Evolutionary conservation across 2,113 vertebrate genomes (phyloP), one percentile per base, ranked within the genome.

Genomic region (Podilymbus podiceps): DNA sequence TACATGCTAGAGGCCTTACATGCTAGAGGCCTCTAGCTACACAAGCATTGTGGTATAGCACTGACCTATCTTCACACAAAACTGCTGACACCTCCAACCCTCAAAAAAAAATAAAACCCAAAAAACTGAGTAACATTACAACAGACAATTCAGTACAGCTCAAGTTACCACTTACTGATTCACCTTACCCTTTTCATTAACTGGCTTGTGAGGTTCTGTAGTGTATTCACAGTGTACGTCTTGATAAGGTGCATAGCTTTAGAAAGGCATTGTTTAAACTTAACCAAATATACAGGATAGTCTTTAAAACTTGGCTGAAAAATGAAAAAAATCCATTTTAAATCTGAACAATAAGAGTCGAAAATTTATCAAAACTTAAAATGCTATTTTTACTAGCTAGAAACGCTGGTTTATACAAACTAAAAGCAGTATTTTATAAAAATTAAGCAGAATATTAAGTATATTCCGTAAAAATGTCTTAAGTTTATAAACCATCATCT

Each of bases 181-280:
- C 75, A 81, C 66, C 99, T 98, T 98, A 99, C 99, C 99, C 99
- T 98, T 98, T 99, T 99, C 35, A 98, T 98, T 95, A 99, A 98
- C 95, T 99, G 99, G 94, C 88, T 99, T 62, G 99, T 99, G 91
- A 99, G 99, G 96, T 99, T 99, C 89, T 99, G 99, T 83, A 99
- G 98, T 49, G 98, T 99, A 95, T 99, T 99, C 94, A 99, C 99
- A 95, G 99, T 99, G 95, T 99, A 98, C 11, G 97, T 98, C 98
- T 99, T 99, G 98, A 99, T 99, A 85, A 99, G 99, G 89, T 99
- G 99, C 98, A 99, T 98, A 96, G 99, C 99, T 99, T 99, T 99
- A 80, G 99, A 99, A 95, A 99, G 99, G 98, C 99, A 99, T 93
- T 99, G 99, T 90, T 99, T 99, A 97, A 99, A 99, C 93, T 99